Base-by-base conservation (phyloP, 2,888 invertebrate species). In the Liodrosophila aerea region DNA sequence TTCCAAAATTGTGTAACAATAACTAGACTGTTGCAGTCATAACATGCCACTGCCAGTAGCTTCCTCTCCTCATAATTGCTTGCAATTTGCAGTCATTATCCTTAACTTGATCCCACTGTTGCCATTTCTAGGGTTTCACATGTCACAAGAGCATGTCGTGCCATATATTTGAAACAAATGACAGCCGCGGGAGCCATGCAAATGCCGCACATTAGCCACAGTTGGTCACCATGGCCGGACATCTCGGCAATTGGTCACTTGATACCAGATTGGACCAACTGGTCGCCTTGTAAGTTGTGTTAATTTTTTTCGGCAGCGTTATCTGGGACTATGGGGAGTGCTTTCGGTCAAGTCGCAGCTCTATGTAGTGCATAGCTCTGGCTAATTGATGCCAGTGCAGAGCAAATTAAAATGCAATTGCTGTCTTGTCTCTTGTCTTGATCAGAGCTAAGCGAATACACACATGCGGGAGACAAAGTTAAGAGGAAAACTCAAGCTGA, bases 111-210 rank as follows among this genome's bases (percentile, higher is more conserved):
- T 2, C 7, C 59, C 76, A 81, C 70, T 63, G 82, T 77, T 2
- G 33, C 22, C 8, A 37, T 47, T 71, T 71, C 46, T 69, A 61
- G 62, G 82, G 77, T 59, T 82, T 77, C 81, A 30, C 39, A 66
- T 22, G 40, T 15, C 39, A 62, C 65, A 53, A 44, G 33, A 50
- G 41, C 54, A 16, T 45, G 50, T 46, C 43, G 46, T 30, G 61
- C 59, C 57, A 67, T 78, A 73, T 70, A 59, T 62, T 36, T 41
- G 54, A 54, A 61, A 63, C 71, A 73, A 80, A 78, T 66, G 76
- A 82, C 78, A 80, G 83, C 47, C 72, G 65, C 76, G 83, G 83
- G 76, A 82, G 83, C 71, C 71, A 77, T 77, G 76, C 39, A 82
- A 77, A 71, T 77, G 71, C 58, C 76, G 49, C 58, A 54, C 61